Evolutionary conservation across 2,797 vertebrate genomes (phyloP).

Genomic region (Pelobates cultripes): DNA sequence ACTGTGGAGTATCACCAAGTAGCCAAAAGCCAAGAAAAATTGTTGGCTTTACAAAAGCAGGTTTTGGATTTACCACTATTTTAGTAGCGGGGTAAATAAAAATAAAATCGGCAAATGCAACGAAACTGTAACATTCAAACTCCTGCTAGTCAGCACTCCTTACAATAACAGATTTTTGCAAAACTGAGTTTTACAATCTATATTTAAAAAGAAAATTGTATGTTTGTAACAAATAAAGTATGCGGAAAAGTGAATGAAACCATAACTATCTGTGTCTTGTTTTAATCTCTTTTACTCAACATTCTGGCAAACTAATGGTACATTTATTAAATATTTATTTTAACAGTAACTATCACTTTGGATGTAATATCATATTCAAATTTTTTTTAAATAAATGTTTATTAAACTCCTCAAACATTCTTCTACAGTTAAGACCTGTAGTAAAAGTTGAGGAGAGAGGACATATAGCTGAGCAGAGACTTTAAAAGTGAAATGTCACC

Average conservation of each 20-base stretch:
- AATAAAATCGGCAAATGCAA: conserved; percentile 36
- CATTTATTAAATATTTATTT: no score
- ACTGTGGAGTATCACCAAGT: conserved; percentile 27
- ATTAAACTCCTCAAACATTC: no score
- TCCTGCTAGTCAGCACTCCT: conserved; percentile 77
- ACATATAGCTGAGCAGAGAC: no score
- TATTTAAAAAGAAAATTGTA: conserved; percentile 82
- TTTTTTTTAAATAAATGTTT: no score
- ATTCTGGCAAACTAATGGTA: no score
- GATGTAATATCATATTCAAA: no score
- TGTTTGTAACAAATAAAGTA: conserved; percentile 91
- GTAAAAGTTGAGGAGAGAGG: no score
- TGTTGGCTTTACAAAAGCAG: conserved; percentile 63
- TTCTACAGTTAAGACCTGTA: no score
- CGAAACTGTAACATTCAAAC: conserved; percentile 42
- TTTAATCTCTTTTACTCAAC: not conserved
- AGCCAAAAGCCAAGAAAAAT: conserved; percentile 60
- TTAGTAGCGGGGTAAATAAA: conserved; percentile 66
- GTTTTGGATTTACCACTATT: conserved; percentile 78
- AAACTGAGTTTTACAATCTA: conserved; percentile 88
- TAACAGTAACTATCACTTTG: no score
- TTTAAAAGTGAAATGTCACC: no score
- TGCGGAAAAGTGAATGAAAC: conserved; percentile 77
- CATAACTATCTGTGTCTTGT: conserved; percentile 31
- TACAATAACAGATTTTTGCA: conserved; percentile 80